Evolutionary conservation across 2,113 vertebrate genomes (phyloP).

Genomic region (Myiozetetes cayanensis): DNA sequence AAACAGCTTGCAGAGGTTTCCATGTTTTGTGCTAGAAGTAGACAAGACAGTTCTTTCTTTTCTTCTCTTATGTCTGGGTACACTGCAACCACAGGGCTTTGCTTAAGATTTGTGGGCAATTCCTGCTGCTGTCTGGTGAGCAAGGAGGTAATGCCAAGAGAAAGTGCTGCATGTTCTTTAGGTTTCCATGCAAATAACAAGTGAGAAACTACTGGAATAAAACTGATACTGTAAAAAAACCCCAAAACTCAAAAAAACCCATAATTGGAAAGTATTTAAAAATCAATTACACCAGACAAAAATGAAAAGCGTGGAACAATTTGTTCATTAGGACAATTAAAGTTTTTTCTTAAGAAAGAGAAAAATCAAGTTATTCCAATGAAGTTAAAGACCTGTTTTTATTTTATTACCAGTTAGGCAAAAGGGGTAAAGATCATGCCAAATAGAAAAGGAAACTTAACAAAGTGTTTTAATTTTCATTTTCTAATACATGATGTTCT

Average conservation of each 20-base stretch:
- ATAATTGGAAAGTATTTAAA: background rate
- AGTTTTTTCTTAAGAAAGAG: background rate
- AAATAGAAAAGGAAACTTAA: background rate
- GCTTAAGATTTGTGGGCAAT: background rate
- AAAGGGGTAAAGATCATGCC: background rate
- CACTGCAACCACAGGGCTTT: background rate
- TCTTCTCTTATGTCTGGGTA: background rate
- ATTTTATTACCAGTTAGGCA: background rate
- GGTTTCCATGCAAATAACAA: background rate
- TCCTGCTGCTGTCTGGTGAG: background rate
- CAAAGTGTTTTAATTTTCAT: background rate
- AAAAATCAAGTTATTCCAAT: background rate
- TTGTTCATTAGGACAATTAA: background rate
- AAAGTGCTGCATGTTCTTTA: background rate
- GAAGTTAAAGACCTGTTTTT: background rate
- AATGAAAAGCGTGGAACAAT: background rate
- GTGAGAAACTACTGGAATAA: background rate
- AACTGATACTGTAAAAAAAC: background rate
- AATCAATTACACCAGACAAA: background rate
- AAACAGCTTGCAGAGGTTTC: background rate
- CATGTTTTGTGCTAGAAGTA: background rate
- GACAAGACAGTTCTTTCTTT: background rate
- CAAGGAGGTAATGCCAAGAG: background rate
- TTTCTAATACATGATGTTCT: background rate
- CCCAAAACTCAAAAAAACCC: no score